These are phyloP conservation scores for Scartelaos histophorus DNA, from an alignment of 2,113 vertebrate genomes.

Conservation along the genomic window DNA sequence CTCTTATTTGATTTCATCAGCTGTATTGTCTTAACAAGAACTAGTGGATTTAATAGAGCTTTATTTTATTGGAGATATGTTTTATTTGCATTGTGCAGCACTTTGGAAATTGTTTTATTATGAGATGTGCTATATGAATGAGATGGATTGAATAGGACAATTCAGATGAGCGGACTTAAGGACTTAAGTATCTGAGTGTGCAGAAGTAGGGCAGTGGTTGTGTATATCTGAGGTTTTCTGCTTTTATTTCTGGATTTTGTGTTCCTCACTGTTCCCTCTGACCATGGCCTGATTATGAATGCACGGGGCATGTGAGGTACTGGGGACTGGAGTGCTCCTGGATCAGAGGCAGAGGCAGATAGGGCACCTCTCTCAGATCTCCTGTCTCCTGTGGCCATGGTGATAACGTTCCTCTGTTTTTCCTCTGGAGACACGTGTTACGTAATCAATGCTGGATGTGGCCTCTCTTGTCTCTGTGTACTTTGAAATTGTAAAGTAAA, in stretches of 20 bases:
- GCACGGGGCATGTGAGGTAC: constrained; percentile 28
- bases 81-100: too few relatives aligned
- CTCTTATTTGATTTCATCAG: too few relatives aligned
- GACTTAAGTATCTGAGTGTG: constrained; percentile 1
- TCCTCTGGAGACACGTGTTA: not conserved
- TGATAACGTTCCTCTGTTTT: not conserved
- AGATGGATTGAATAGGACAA: too few relatives aligned
- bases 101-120: too few relatives aligned
- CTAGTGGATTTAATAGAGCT: too few relatives aligned
- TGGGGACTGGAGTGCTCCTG: constrained; percentile 2
- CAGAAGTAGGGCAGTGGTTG: constrained; percentile 53
- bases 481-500: not conserved
- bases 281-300: constrained; percentile 22
- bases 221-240: constrained; percentile 26
- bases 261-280: constrained; percentile 14
- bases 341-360: not conserved
- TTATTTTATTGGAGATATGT: too few relatives aligned
- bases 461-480: not conserved
- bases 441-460: not conserved
- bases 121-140: too few relatives aligned
- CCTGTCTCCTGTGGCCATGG: not conserved
- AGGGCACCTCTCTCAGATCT: too few relatives aligned
- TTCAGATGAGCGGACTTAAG: not conserved
- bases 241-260: constrained; percentile 15
- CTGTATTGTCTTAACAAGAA: too few relatives aligned